phyloP scores from a whole-genome alignment of 2,797 vertebrate genomes.

The Ceryle rudis region DNA sequence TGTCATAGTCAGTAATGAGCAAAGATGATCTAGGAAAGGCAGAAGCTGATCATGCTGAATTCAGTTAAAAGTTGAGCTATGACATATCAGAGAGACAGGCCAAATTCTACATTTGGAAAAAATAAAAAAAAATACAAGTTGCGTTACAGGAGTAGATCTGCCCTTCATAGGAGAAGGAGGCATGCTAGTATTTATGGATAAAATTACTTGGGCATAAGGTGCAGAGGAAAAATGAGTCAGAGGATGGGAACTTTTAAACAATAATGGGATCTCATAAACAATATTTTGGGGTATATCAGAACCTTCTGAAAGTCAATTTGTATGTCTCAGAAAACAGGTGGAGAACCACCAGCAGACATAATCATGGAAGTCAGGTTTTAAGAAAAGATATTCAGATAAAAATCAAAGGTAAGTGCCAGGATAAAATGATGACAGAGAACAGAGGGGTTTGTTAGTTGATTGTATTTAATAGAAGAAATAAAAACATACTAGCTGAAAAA shows the following conservation, averaged over 20 bases:
- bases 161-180: not conserved
- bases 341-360: not conserved
- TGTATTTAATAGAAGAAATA: not conserved
- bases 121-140: fast-evolving
- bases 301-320: not conserved
- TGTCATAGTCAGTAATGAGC: not conserved
- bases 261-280: too few species aligned
- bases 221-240: not conserved
- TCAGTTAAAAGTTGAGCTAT: not conserved
- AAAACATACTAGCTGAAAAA: not conserved
- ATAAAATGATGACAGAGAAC: not conserved
- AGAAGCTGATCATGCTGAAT: not conserved
- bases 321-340: not conserved
- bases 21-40: not conserved
- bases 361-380: not conserved
- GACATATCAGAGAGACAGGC: not conserved
- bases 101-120: not conserved
- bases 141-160: not conserved
- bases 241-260: not conserved
- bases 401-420: not conserved
- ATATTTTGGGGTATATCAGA: not conserved
- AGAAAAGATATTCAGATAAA: not conserved
- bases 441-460: not conserved
- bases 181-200: not conserved
- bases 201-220: not conserved